Evolutionary conservation across 2,797 vertebrate genomes (phyloP).

Genomic region (Pagetopsis macropterus): DNA sequence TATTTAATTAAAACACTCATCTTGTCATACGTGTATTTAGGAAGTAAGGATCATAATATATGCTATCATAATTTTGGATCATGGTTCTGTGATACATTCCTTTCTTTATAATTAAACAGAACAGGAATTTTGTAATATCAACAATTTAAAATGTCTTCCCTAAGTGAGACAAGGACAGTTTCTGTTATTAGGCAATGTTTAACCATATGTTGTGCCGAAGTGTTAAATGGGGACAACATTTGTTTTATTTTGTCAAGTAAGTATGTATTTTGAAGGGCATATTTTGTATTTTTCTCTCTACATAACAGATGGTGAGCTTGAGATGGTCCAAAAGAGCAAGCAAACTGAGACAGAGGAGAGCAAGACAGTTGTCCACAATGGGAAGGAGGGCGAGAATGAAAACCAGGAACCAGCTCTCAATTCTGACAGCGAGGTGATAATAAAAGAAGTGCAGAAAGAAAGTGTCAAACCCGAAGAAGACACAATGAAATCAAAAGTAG

Average conservation of each 20-base stretch:
- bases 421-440: constrained; percentile 17
- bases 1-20: too few species aligned
- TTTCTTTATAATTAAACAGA: too few species aligned
- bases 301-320: constrained; percentile 36
- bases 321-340: constrained; percentile 41
- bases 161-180: too few species aligned
- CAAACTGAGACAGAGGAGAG: constrained; percentile 34
- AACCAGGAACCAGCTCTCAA: constrained; percentile 32
- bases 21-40: too few species aligned
- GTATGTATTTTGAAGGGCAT: constrained; percentile 1
- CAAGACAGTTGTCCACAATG: constrained; percentile 20
- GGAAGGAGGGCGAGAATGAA: constrained; percentile 34
- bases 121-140: too few species aligned
- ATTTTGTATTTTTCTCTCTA: constrained; percentile 30
- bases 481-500: constrained; percentile 20
- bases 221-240: too few species aligned
- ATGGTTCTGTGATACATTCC: too few species aligned
- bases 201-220: too few species aligned
- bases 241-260: not conserved
- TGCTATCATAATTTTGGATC: too few species aligned
- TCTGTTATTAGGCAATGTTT: too few species aligned
- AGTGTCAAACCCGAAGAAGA: constrained; percentile 55
- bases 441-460: constrained; percentile 46
- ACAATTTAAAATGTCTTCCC: too few species aligned
- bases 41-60: too few species aligned